A percentile compares a stretch with the other conserved stretches of the same genome.
Conservation (phyloP, 2,113 vertebrate genomes). For the Protobothrops mucrosquamatus region DNA sequence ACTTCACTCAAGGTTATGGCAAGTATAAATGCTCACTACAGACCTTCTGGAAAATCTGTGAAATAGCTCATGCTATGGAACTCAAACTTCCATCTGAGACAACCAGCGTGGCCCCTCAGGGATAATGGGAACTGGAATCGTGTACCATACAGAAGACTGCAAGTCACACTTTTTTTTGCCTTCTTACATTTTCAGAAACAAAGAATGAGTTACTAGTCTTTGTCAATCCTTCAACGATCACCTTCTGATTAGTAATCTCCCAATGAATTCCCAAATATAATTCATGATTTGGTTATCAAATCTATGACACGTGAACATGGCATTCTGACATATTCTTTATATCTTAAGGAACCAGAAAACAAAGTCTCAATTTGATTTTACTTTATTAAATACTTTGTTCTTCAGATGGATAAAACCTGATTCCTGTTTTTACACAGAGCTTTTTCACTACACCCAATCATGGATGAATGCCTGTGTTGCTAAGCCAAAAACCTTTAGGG, state of each 20-base stretch:
- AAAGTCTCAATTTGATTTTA: background rate
- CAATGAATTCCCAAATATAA: background rate
- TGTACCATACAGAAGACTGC: background rate
- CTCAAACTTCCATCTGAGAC: background rate
- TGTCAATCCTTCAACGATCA: background rate
- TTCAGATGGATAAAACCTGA: background rate
- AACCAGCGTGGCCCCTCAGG: background rate
- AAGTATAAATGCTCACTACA: background rate
- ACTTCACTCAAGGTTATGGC: conserved; percentile 39
- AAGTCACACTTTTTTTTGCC: background rate
- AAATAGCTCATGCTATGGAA: background rate
- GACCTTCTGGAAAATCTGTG: background rate
- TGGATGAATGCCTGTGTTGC: background rate
- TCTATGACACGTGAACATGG: background rate
- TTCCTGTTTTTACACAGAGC: background rate
- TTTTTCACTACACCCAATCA: background rate
- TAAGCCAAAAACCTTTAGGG: background rate
- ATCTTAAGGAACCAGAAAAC: background rate
- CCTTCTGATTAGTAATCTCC: background rate
- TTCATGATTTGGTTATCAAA: background rate
- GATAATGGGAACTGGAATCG: background rate
- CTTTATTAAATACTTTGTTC: background rate
- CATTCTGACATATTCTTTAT: background rate
- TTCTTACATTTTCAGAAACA: background rate
- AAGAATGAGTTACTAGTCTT: background rate